Base-by-base conservation (phyloP, 2,113 vertebrate genomes). In the Beaufortia kweichowensis region DNA sequence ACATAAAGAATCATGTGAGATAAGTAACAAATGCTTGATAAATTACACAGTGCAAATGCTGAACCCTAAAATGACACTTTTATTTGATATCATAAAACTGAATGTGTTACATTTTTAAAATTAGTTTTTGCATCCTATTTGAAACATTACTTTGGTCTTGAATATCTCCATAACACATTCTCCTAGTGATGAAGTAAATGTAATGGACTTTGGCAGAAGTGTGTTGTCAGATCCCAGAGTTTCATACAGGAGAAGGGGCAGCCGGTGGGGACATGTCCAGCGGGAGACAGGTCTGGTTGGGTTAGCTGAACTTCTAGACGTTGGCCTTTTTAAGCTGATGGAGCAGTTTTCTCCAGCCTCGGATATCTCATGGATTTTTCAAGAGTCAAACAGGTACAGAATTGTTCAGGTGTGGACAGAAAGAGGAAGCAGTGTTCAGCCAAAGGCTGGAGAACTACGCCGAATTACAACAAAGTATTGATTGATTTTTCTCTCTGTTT, bases 181-280 rank as follows among this genome's bases (percentile, higher is more conserved):
- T n/a, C 14, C 24, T 26, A 23, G 11, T 35, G 57, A 75, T 85
- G 65, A 78, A 79, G 71, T 80, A 81, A 83, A 81, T 39, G 79
- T 83, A 80, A 84, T 82, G 59, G 78, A 77, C 75, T 70, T 84
- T 64, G 70, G 76, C 39, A 84, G 79, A 79, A 72, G 55, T 70
- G 50, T 75, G 56, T 41, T 82, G 59, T 70, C 73, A 19, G 2
- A 2, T 43, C 68, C 65, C 53, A 59, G 61, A 83, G 76, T 67
- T 60, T 35, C 33, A 70, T 74, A 15, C 46, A n/a, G 65, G 66
- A 46, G 50, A 33, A 31, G 75, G 78, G 61, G 61, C 39, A 63
- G 66, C 48, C 66, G 55, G 56, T 75, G 64, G 55, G 71, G 19
- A 28, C 63, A 23, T 66, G 68, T 71, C 72, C 81, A 33, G 35